Base-by-base conservation (phyloP, 2,797 vertebrate species). In the Girardinus metallicus region DNA sequence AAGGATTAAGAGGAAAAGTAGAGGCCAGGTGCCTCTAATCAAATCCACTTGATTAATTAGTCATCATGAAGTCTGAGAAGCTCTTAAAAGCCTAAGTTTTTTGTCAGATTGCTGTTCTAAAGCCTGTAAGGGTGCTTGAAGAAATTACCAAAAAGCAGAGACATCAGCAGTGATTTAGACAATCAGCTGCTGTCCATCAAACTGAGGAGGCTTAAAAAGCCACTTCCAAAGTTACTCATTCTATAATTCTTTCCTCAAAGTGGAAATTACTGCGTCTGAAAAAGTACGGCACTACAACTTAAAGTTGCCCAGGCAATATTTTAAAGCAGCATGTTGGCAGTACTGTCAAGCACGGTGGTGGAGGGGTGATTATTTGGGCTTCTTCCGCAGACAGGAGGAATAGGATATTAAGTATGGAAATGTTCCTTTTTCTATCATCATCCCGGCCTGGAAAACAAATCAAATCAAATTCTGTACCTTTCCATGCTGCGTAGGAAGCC, bases 21-120 rank as follows among this genome's bases (percentile, higher is more conserved):
- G 51, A 41, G n/a, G 49, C 11, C 73, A 55, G 23, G 36, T 29
- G 26, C 51, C 39, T 9, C 11, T 75, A 55, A 41, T 75, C 51
- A 75, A 4, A 57, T 29, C 46, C 29, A 34, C 44, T 49, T 71
- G 68, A n/a, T 71, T 71, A 71, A 71, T 44, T 71, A 71, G 68
- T 71, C 39, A 71, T 15, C 68, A 71, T 44, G 13, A 44, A 71
- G 31, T 73, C 36, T 36, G n/a, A 73, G 16, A 10, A 51, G 8
- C 46, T 36, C 44, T 73, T 34, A 51, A 49, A 49, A 73, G 72
- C 41, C 39, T 10, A 39, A 0, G 21, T 71, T 41, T 43, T 44
- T 71, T 34, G 72, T 34, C 29, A 49, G 18, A 34, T 49, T 43
- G 68, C 39, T 15, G 43, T n/a, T n/a, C 12, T 43, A n/a, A n/a